Conservation (phyloP, 2,888 invertebrate species). For the Formica aserva region DNA sequence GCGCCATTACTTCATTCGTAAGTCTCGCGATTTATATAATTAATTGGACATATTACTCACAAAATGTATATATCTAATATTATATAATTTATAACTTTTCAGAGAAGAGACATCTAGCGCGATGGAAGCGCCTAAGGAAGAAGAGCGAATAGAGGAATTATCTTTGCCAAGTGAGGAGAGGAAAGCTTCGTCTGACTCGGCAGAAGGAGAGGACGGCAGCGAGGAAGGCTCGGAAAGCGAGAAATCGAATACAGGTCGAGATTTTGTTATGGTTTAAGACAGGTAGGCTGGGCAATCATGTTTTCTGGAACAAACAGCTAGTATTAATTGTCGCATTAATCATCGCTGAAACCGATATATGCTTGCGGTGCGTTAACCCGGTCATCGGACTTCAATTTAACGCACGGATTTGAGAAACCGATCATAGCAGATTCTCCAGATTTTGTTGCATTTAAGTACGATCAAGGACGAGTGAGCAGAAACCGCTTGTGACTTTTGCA, state of each 20-base stretch:
- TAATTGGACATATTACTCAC: not conserved
- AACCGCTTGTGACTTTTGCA: conserved; percentile 37
- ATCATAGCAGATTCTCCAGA: conserved; percentile 10
- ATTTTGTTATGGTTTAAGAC: conserved; percentile 94
- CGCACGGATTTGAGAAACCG: not conserved
- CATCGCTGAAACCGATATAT: conserved; percentile 61
- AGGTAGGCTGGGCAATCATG: conserved; percentile 43
- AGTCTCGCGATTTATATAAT: conserved; percentile 25
- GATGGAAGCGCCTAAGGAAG: conserved; percentile 59
- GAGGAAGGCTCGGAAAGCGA: conserved; percentile 91
- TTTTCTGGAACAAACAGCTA: conserved; percentile 57
- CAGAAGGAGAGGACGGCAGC: conserved; percentile 81
- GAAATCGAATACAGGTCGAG: conserved; percentile 93
- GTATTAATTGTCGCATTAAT: conserved; percentile 63
- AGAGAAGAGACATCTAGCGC: conserved; percentile 72
- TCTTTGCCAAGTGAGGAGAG: conserved; percentile 70
- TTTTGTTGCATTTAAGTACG: conserved; percentile 44
- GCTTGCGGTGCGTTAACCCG: conserved; percentile 42
- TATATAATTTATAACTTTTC: conserved; percentile 5
- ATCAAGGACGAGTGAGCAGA: conserved; percentile 13
- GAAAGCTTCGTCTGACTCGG: conserved; percentile 64
- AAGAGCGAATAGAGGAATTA: conserved; percentile 68
- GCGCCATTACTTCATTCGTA: conserved; percentile 56
- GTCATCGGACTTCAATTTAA: conserved; percentile 10
- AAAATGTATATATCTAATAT: not conserved